Percentiles rank a stretch among this genome's conserved stretches.
phyloP scores from a whole-genome alignment of 2,888 invertebrate genomes.

The Agrochola circellaris region DNA sequence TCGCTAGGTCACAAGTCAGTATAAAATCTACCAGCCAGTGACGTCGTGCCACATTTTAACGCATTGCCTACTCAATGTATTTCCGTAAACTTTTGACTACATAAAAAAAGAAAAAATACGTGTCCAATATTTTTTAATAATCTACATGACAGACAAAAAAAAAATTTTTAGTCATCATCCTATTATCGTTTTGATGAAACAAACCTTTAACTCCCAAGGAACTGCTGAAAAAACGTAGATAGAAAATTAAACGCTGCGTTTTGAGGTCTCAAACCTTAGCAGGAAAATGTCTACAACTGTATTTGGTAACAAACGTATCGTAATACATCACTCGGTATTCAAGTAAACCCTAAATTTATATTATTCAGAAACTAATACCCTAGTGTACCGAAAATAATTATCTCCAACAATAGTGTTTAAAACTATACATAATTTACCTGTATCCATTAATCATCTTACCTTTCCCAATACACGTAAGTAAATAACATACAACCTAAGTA shows the following conservation, averaged over 20 bases:
- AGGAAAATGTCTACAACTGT: not conserved
- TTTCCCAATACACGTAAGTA: constrained; percentile 24
- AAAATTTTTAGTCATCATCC: too few species aligned
- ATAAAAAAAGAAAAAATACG: too few species aligned
- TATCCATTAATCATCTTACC: constrained; percentile 58
- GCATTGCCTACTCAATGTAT: too few species aligned
- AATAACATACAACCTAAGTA: constrained; percentile 30
- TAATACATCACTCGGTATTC: constrained; percentile 27
- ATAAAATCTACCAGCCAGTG: too few species aligned
- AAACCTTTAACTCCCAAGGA: not conserved
- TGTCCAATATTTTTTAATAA: too few species aligned
- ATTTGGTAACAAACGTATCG: not conserved
- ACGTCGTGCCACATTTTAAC: too few species aligned
- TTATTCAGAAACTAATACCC: constrained; percentile 45
- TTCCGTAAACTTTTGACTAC: too few species aligned
- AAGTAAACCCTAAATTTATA: constrained; percentile 30
- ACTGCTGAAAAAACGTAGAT: not conserved
- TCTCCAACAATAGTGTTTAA: constrained; percentile 54
- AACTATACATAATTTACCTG: constrained; percentile 54
- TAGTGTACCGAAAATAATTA: constrained; percentile 42
- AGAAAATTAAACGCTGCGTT: not conserved
- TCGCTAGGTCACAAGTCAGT: too few species aligned
- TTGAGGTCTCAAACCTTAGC: not conserved
- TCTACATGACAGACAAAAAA: too few species aligned
- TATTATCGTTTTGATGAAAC: not conserved